A percentile compares a stretch with the other conserved stretches of the same genome.
These are phyloP conservation scores for Staurois parvus DNA, from an alignment of 2,797 vertebrate species.

Conservation along the genomic window DNA sequence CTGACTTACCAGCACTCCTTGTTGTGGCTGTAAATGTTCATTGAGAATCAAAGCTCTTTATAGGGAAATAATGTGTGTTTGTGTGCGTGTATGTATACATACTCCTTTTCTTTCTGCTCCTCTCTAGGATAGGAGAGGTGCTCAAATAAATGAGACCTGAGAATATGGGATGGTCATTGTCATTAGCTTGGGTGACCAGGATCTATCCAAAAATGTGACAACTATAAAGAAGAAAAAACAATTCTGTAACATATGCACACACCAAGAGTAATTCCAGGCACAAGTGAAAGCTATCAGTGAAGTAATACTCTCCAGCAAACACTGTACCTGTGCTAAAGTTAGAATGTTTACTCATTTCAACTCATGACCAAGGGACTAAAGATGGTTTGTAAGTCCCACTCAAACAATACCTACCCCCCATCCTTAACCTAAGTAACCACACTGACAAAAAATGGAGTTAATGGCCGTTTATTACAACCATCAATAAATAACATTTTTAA, in stretches of 20 bases:
- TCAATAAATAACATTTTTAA: no score
- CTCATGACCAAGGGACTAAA: no score
- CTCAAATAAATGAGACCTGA: constrained; percentile 76
- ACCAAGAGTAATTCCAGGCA: not conserved
- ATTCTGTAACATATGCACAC: not conserved
- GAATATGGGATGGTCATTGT: constrained; percentile 78
- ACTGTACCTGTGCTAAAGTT: not conserved
- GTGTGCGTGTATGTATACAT: not conserved
- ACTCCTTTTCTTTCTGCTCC: not conserved
- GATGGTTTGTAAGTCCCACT: no score
- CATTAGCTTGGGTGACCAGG: constrained; percentile 66
- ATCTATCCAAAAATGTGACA: constrained; percentile 53
- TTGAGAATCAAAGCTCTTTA: constrained; percentile 70
- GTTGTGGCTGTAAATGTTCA: constrained; percentile 79
- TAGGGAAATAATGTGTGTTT: constrained; percentile 65
- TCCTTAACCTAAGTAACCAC: no score
- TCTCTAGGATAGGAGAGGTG: constrained; percentile 65
- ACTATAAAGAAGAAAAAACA: not conserved
- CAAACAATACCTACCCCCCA: no score
- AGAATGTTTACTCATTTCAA: not conserved
- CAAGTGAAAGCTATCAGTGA: no score
- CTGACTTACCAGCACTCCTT: constrained; percentile 78
- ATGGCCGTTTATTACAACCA: no score
- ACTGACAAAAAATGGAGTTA: no score
- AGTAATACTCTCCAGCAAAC: no score